Percentiles rank a stretch among this genome's conserved stretches.
These are phyloP conservation scores for Zootoca vivipara DNA, from an alignment of 2,113 vertebrate genomes.

Conservation along the genomic window DNA sequence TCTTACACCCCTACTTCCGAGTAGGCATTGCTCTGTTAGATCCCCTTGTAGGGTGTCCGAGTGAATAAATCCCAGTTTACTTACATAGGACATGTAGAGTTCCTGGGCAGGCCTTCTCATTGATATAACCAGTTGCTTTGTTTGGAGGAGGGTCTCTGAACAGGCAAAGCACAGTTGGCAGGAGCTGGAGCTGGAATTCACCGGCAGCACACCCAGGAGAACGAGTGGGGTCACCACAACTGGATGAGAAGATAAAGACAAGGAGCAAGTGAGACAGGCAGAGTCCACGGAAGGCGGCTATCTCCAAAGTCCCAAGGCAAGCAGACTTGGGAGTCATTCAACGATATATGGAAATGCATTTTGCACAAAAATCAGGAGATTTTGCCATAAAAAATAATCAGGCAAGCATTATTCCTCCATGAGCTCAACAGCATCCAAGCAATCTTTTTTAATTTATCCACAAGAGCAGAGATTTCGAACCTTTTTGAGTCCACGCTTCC, in stretches of 20 bases:
- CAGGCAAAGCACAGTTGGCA: background rate
- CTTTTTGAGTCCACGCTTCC: too few species aligned
- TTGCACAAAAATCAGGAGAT: background rate
- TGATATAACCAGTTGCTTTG: background rate
- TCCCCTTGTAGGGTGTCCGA: rapidly evolving
- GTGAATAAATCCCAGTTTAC: background rate
- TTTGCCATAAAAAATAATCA: too few species aligned
- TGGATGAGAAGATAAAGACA: slow-evolving; percentile 16
- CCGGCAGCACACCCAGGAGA: slow-evolving; percentile 37
- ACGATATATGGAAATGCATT: background rate
- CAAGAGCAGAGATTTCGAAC: too few species aligned
- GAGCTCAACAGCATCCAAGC: too few species aligned
- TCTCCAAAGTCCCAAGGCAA: background rate
- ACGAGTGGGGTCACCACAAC: slow-evolving; percentile 53
- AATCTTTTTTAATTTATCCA: too few species aligned
- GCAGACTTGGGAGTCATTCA: background rate
- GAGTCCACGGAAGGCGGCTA: background rate
- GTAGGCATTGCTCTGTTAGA: background rate
- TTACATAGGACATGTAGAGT: slow-evolving; percentile 64
- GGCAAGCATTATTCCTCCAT: too few species aligned
- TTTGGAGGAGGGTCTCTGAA: background rate
- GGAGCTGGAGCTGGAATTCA: background rate
- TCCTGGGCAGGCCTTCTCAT: slow-evolving; percentile 42
- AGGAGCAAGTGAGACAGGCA: background rate
- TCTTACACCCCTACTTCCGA: too few species aligned